phyloP scores from a whole-genome alignment of 2,113 vertebrate genomes.

The Crotalus tigris region DNA sequence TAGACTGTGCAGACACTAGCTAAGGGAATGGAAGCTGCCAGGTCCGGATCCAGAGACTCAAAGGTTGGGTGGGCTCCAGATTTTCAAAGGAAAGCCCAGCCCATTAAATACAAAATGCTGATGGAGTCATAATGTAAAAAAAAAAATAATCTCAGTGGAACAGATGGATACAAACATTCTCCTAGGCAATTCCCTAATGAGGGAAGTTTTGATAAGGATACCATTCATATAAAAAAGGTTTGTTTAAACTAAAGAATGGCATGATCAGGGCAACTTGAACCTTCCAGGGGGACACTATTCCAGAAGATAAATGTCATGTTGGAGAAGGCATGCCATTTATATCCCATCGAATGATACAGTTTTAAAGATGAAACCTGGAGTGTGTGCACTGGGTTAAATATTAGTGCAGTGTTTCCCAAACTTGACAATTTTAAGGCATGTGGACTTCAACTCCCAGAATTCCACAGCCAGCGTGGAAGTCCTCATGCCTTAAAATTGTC shows the following conservation, averaged over 20 bases:
- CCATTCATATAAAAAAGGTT: neutral
- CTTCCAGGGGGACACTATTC: too few species aligned
- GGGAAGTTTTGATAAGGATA: neutral
- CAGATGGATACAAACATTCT: neutral
- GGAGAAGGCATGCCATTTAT: neutral
- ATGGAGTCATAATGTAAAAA: neutral
- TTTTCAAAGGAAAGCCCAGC: neutral
- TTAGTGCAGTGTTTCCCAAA: neutral
- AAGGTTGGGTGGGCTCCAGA: neutral
- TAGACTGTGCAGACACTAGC: neutral
- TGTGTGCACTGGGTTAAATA: neutral
- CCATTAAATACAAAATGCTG: neutral
- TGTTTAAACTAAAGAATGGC: too few species aligned
- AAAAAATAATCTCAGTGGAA: neutral
- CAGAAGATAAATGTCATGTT: neutral
- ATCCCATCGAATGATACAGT: neutral
- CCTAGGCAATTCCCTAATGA: neutral
- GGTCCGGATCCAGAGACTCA: neutral
- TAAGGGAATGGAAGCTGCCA: neutral
- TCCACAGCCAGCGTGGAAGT: too few species aligned
- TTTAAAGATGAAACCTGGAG: neutral
- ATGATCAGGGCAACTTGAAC: too few species aligned
- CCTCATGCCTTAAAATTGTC: too few species aligned
- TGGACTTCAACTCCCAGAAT: too few species aligned
- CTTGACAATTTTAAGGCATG: too few species aligned